phyloP scores from a whole-genome alignment of 2,797 vertebrate genomes.

The Lagocephalus sceleratus region DNA sequence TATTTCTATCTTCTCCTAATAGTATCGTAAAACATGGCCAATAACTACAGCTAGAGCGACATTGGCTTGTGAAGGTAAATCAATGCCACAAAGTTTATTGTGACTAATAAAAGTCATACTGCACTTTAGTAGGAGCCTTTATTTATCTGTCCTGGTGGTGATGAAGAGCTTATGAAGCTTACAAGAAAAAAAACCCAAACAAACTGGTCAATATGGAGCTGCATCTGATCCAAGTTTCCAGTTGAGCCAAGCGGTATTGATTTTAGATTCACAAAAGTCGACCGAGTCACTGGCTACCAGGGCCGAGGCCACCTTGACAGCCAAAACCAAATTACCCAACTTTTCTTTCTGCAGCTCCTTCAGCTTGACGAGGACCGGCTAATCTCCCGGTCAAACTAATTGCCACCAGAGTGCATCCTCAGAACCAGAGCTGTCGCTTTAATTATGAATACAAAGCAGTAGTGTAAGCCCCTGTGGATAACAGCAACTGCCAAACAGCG shows the following conservation, averaged over 20 bases:
- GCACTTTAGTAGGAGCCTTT: neutral
- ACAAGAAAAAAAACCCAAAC: neutral
- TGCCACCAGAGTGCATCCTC: constrained; percentile 28
- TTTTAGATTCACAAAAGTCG: constrained; percentile 12
- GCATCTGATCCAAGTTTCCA: constrained; percentile 10
- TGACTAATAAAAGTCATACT: neutral
- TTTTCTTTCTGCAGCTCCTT: constrained; percentile 23
- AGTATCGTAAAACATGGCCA: too few species aligned
- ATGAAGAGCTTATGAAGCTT: constrained; percentile 2
- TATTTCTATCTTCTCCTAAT: too few species aligned
- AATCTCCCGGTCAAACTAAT: constrained; percentile 35
- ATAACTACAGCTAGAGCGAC: neutral
- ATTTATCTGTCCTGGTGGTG: constrained; percentile 14
- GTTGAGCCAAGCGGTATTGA: constrained; percentile 7
- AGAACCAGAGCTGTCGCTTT: constrained; percentile 30
- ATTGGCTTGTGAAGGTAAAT: neutral
- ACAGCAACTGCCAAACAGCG: constrained; percentile 51
- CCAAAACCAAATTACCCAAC: constrained; percentile 17
- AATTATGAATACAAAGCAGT: constrained; percentile 56
- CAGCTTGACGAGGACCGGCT: constrained; percentile 26
- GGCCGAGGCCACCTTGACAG: constrained; percentile 1
- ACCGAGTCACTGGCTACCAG: neutral
- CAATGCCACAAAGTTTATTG: neutral
- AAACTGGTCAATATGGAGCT: constrained; percentile 8
- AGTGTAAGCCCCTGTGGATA: constrained; percentile 40